Percentiles rank a stretch among this genome's conserved stretches.
These are phyloP conservation scores for Bugulina stolonifera DNA, from an alignment of 2,888 invertebrate species.

Conservation along the genomic window DNA sequence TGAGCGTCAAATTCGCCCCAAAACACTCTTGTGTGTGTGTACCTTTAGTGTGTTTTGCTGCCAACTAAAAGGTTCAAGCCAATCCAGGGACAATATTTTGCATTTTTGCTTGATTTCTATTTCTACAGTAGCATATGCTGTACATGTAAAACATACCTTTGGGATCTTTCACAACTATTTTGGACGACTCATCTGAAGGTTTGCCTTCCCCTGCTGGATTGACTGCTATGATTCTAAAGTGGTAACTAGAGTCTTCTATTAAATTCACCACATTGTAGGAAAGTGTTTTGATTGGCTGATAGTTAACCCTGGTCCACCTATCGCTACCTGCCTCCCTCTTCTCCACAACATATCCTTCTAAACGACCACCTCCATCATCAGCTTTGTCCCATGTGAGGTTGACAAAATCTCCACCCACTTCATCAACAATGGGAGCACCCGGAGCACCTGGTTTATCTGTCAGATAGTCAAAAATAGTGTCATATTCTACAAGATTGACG, in stretches of 20 bases:
- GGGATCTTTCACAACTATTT: conserved; percentile 88
- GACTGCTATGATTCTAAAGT: conserved; percentile 93
- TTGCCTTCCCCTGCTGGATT: conserved; percentile 88
- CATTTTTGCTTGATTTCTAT: no score
- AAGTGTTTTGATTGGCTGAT: conserved; percentile 60
- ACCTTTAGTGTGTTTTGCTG: no score
- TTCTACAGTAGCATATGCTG: no score
- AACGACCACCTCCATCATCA: conserved; percentile 47
- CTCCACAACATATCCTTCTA: conserved; percentile 49
- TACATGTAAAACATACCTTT: no score
- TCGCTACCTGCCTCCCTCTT: conserved; percentile 63
- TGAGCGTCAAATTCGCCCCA: no score
- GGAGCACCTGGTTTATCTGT: conserved; percentile 55
- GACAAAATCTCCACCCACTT: conserved; percentile 45
- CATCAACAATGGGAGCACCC: conserved; percentile 34
- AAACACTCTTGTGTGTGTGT: no score
- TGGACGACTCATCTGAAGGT: conserved; percentile 77
- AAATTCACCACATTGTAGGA: conserved; percentile 90
- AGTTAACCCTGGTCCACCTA: conserved; percentile 79
- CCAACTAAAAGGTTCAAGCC: no score
- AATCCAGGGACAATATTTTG: no score
- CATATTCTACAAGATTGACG: no score
- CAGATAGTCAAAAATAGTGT: no score
- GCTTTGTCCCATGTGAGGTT: conserved; percentile 48
- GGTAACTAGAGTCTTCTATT: conserved; percentile 96